Evolutionary conservation across 2,797 vertebrate genomes (phyloP), one percentile per base, ranked within the genome.

Genomic region (Sebastes oblongus): DNA sequence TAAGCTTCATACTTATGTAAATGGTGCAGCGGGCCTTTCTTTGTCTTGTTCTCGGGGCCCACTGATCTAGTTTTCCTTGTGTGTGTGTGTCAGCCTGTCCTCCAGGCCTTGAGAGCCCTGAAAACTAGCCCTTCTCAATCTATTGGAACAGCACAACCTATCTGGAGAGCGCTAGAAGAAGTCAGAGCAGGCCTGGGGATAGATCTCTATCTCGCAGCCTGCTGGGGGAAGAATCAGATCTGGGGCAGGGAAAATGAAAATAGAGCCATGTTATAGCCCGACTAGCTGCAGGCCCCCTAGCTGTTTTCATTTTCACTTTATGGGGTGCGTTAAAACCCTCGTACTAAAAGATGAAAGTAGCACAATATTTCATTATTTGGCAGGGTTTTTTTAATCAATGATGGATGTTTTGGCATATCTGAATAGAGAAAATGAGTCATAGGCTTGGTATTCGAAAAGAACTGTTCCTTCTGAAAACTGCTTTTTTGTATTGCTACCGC

Each of bases 171-270:
- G 8, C 80, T 30, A 91, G 88, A 95, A 94, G 68, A 52, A 93
- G 94, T 94, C 91, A 93, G 86, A 89, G 87, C 81, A 77, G 76
- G 90, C 94, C 94, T 84, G 74, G 71, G 93, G 95, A 92, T 78
- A 93, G 64, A 90, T 89, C 67, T 88, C 87, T 90, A 87, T 90
- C 90, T 92, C 71, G 81, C 82, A 91, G 89, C 88, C 86, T 89
- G 86, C 85, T 91, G 88, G 88, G n/a, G 90, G 76, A 67, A 66
- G 61, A 88, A 91, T 91, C 82, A 83, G 89, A 94, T 95, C 90
- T 95, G 89, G 94, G 95, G 81, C 93, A 92, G 86, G 72, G 73
- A 39, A 88, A 90, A 85, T 85, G 74, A 92, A 92, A 90, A 89
- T 81, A 84, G 42, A 90, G 76, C 79, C 78, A 78, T 89, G 88